Conservation (phyloP, 2,113 vertebrate genomes). For the Indicator indicator region DNA sequence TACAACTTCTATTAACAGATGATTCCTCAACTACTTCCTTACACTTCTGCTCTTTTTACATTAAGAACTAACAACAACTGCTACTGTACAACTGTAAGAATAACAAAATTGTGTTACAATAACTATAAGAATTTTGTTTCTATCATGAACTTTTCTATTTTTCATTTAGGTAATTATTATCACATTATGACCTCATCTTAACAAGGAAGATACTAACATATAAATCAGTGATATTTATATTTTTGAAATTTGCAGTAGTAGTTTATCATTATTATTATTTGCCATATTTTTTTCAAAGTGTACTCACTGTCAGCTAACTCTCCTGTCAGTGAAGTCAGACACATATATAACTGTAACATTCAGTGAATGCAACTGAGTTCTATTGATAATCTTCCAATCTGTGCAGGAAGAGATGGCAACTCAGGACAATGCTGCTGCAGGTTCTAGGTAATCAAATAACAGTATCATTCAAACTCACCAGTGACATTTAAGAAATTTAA, state of each 20-base stretch:
- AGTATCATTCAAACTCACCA: neutral
- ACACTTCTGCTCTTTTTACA: neutral
- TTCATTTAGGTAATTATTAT: neutral
- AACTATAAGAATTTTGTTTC: neutral
- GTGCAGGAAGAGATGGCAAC: neutral
- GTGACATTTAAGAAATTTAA: neutral
- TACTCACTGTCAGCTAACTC: neutral
- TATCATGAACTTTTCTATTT: neutral
- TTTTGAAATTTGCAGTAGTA: neutral
- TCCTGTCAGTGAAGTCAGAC: neutral
- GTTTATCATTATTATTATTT: neutral
- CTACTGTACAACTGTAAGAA: neutral
- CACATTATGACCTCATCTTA: neutral
- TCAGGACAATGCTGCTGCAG: neutral
- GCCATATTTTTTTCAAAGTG: neutral
- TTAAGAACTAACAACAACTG: neutral
- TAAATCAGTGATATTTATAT: neutral
- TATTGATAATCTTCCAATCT: neutral
- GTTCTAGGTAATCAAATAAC: neutral
- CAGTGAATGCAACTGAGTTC: neutral
- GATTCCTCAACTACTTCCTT: neutral
- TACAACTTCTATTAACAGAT: neutral
- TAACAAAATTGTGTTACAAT: neutral
- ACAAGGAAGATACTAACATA: neutral
- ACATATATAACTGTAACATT: neutral